Evolutionary conservation across 2,888 invertebrate genomes (phyloP), one percentile per base, ranked within the genome.

Genomic region (Vannuccia rotundouncinata): DNA sequence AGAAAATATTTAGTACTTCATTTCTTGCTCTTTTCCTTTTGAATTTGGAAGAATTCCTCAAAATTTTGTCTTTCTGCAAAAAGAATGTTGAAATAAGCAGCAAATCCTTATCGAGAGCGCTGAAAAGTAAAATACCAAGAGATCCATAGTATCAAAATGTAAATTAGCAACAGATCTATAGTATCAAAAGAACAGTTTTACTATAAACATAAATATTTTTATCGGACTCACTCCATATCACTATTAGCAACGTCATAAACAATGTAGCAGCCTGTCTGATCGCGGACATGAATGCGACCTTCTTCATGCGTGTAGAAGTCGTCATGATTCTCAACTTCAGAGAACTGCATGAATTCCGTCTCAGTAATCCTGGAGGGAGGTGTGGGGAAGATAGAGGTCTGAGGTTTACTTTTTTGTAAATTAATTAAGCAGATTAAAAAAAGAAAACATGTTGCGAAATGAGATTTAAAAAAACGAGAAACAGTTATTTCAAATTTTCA

Each of bases 291-390:
- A 29, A 88, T 83, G 25, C 85, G 81, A 0, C 86, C 87, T 77
- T 88, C 87, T 28, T 88, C 87, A 28, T 85, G 79, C 0, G 84
- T 83, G 83, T 87, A 88, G 83, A 87, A 88, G 81, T 88, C 88
- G 83, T 88, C 88, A 83, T 88, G 88, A 81, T 88, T 88, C 29
- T 88, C 87, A 0, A 87, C 82, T 29, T 87, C 87, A 30, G 85
- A 81, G 82, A 85, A 88, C 82, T 87, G 85, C 83, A 88, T 87
- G 82, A 87, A 88, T 79, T 87, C 87, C 17, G 85, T 81, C 82
- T 88, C 88, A 29, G 73, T 76, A n/a, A 59, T 30, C 29, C 66
- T 60, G 79, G 59, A 74, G 17, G 0, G 59, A 80, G 17, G 31
- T 10, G 25, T 17, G n/a, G 30, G 59, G 59, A 75, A 17, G n/a